Evolutionary conservation across 1,140 invertebrate genomes (phyloP), one percentile per base, ranked within the genome.

Genomic region (Scaptomyza montana): DNA sequence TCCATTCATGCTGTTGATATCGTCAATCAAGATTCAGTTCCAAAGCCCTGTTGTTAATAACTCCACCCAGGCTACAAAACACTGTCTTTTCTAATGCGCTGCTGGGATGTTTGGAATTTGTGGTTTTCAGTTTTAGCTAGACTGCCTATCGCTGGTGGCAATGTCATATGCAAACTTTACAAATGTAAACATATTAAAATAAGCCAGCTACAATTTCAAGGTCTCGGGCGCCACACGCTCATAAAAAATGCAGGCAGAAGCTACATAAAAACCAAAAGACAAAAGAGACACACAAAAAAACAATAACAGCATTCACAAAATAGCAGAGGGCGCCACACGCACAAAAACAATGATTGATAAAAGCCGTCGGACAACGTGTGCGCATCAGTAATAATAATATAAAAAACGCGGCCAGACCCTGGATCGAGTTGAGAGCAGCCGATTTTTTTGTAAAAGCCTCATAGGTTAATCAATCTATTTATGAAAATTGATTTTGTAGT

Each of bases 161-260:
- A 90, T 89, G 85, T 77, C 85, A 90, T 86, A 90, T 90, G 85
- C 81, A 90, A 89, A 90, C 85, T 78, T 86, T 69, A 76, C 73
- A 86, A 90, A 89, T 90, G 85, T 90, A 89, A 90, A 78, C 85
- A 89, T 71, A 74, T 90, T 81, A 86, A 90, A 90, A 77, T 77
- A 90, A 89, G 77, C 86, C 68, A 89, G 81, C 78, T 71, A 75
- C 80, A 86, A 72, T 86, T 89, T 89, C 86, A 89, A 89, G 85
- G 85, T 89, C 85, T 86, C 76, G 80, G 80, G 67, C 85, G 63
- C 79, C 84, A 89, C 84, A 89, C 76, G 76, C 79, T 82, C 84
- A 86, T 86, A 81, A 86, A 86, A 86, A 67, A 86, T 86, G 82
- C 82, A 86, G 75, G 84, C 82, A 79, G 82, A 78, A 64, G 53